Evolutionary conservation across 2,113 vertebrate species (phyloP).

Genomic region (Tetrax tetrax): DNA sequence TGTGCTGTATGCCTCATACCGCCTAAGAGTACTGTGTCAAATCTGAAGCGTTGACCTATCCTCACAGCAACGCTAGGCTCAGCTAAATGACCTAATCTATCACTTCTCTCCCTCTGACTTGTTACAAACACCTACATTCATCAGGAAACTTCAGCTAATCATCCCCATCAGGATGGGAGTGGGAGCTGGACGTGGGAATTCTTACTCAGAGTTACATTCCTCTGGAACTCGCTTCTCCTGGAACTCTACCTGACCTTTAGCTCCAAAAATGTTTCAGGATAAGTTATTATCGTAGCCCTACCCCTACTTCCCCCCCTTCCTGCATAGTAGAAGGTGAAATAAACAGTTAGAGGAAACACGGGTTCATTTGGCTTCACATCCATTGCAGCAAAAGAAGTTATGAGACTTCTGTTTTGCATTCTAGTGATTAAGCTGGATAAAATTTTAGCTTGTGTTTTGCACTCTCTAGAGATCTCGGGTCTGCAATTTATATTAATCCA

Average conservation of each 20-base stretch:
- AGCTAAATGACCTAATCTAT: conserved; percentile 4
- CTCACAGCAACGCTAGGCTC: not conserved
- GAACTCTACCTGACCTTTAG: conserved; percentile 45
- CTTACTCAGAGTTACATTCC: conserved; percentile 35
- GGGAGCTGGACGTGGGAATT: conserved; percentile 39
- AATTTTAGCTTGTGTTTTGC: conserved; percentile 29
- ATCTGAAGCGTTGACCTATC: not conserved
- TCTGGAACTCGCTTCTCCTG: conserved; percentile 28
- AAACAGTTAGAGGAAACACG: conserved; percentile 3
- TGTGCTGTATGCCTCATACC: not conserved
- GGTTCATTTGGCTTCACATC: not conserved
- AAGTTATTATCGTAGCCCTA: conserved; percentile 16
- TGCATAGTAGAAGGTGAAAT: conserved; percentile 1
- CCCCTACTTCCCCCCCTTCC: not conserved
- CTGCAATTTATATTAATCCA: conserved; percentile 31
- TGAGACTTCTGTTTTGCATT: conserved; percentile 11
- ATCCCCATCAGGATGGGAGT: conserved; percentile 19
- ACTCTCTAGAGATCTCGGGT: conserved; percentile 15
- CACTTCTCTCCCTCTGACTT: not conserved
- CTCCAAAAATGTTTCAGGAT: conserved; percentile 45
- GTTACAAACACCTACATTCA: conserved; percentile 25
- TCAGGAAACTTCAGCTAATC: conserved; percentile 48
- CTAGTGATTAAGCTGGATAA: conserved; percentile 18
- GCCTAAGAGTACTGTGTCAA: not conserved
- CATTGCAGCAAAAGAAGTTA: not conserved